phyloP scores from a whole-genome alignment of 1,140 invertebrate genomes.

The Myzus persicae region DNA sequence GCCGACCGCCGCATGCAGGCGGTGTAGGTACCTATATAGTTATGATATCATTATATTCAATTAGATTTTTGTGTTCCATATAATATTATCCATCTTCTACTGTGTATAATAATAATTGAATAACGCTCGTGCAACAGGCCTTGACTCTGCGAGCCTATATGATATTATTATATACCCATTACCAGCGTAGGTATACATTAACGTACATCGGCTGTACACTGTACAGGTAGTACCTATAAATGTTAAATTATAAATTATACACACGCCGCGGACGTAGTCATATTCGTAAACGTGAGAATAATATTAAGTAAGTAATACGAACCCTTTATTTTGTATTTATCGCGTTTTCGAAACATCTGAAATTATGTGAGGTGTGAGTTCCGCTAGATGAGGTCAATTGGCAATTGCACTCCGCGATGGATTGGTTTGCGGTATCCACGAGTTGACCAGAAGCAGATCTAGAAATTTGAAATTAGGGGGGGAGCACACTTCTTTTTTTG shows the following conservation, averaged over 20 bases:
- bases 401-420: background rate
- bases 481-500: background rate
- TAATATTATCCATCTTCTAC: background rate
- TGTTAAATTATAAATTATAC: background rate
- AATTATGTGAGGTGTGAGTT: no score
- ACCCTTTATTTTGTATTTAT: background rate
- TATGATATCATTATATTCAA: background rate
- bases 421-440: no score
- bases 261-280: background rate
- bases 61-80: background rate
- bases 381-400: background rate
- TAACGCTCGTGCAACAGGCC: background rate
- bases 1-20: background rate
- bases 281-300: background rate
- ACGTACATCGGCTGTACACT: no score
- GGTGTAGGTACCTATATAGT: background rate
- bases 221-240: background rate
- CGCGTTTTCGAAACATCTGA: background rate
- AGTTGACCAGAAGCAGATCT: background rate
- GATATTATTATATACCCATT: background rate
- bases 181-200: background rate
- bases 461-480: background rate
- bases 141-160: background rate
- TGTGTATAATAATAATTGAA: background rate
- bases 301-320: background rate